phyloP scores from a whole-genome alignment of 2,888 invertebrate genomes.

The Synanthedon vespiformis region DNA sequence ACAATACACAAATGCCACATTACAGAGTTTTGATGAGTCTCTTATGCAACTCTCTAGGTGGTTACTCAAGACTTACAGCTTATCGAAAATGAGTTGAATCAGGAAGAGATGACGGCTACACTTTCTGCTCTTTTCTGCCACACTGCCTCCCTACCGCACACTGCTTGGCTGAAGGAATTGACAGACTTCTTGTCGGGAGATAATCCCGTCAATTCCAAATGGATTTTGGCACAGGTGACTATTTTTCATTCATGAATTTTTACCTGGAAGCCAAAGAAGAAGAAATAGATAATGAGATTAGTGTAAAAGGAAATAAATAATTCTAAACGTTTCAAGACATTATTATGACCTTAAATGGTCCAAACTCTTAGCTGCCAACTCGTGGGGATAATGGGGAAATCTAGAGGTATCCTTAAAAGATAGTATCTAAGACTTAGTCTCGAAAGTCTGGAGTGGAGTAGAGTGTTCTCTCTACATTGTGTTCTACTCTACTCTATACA shows the following conservation, averaged over 20 bases:
- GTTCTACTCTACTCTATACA: too few relatives aligned
- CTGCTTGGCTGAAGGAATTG: background rate
- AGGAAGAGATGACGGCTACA: background rate
- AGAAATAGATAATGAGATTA: too few relatives aligned
- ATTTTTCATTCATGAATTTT: background rate
- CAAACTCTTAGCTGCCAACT: too few relatives aligned
- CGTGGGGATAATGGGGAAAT: too few relatives aligned
- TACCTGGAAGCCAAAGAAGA: background rate
- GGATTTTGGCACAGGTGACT: background rate
- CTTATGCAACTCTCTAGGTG: background rate
- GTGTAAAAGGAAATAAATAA: too few relatives aligned
- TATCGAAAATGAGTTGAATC: background rate
- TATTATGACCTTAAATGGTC: too few relatives aligned
- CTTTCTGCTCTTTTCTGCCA: background rate
- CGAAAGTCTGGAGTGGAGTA: too few relatives aligned
- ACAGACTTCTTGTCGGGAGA: background rate
- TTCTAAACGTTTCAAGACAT: too few relatives aligned
- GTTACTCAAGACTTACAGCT: background rate
- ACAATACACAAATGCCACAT: too few relatives aligned
- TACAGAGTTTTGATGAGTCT: conserved; percentile 2
- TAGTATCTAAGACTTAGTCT: too few relatives aligned
- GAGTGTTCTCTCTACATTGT: too few relatives aligned
- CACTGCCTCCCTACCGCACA: background rate
- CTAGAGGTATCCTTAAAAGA: too few relatives aligned
- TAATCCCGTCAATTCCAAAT: background rate